Evolutionary conservation across 1,140 invertebrate species (phyloP), one percentile per base, ranked within the genome.

Genomic region (Acromyrmex echinatior): DNA sequence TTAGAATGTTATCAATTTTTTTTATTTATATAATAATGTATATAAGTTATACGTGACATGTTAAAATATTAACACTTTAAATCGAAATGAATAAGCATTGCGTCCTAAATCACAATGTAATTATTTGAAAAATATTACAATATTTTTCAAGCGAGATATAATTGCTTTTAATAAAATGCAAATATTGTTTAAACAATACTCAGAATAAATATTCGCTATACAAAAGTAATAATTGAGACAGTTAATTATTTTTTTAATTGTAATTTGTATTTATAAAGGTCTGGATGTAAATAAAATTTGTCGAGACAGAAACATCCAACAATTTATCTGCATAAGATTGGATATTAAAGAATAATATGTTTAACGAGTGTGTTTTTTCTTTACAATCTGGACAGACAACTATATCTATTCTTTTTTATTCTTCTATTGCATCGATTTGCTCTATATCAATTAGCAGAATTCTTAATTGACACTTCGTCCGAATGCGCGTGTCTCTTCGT

Each of bases 391-490:
- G 35, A 35, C 51, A 25, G 21, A 56, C n/a, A 18, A 81, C 14
- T 70, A 14, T 28, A 16, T 63, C 56, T 51, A 25, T 58, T 28
- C 14, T 68, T 65, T 39, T n/a, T 49, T 39, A 25, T 35, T 25
- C 49, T 25, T 82, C 21, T 31, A 18, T 14, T 16, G 21, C n/a
- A 16, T 66, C 31, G 71, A 89, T 71, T 84, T 84, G 79, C 81
- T 88, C 77, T 78, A 66, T 65, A 88, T 92, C 91, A 92, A 92
- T 93, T 92, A 91, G 76, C 77, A 58, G 82, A 91, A 87, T 92
- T 90, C 88, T 86, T 93, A 93, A 93, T 93, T 92, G 90, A 79
- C 92, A 81, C 73, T 84, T 62, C 2, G 53, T 77, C 58, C 63
- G 84, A 51, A 80, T 86, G 39, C 76, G 49, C 86, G 56, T 70